These are phyloP conservation scores for Pandemis corylana DNA, from an alignment of 2,888 invertebrate species.

Conservation along the genomic window DNA sequence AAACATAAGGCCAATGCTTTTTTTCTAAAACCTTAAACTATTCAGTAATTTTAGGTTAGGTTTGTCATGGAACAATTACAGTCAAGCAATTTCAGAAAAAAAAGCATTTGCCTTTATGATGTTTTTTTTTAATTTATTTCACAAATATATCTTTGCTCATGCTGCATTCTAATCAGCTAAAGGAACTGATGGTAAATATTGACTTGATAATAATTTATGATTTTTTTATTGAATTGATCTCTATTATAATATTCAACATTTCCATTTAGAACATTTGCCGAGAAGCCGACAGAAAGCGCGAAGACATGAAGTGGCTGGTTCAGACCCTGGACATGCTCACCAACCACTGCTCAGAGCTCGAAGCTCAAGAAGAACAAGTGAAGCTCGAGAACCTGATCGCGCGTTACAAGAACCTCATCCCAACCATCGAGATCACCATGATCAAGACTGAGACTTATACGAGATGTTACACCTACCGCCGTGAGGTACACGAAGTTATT, in stretches of 20 bases:
- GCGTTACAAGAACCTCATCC: slow-evolving; percentile 95
- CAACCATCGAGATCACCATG: slow-evolving; percentile 96
- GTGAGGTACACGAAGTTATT: slow-evolving; percentile 94
- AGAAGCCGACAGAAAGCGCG: slow-evolving; percentile 95
- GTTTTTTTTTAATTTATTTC: too few relatives aligned
- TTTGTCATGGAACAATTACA: too few relatives aligned
- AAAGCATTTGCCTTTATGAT: too few relatives aligned
- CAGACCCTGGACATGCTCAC: slow-evolving; percentile 95
- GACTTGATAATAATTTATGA: background rate
- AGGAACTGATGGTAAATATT: slow-evolving; percentile 80
- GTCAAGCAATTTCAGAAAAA: too few relatives aligned
- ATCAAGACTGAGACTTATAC: slow-evolving; percentile 96
- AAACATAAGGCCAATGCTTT: too few relatives aligned
- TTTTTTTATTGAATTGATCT: background rate
- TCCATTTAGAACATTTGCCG: slow-evolving; percentile 91
- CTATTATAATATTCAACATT: background rate
- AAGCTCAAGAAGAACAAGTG: slow-evolving; percentile 92
- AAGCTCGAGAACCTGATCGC: slow-evolving; percentile 92
- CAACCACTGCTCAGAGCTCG: slow-evolving; percentile 91
- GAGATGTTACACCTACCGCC: slow-evolving; percentile 95
- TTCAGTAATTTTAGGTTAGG: too few relatives aligned
- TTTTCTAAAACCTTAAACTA: too few relatives aligned
- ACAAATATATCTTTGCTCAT: slow-evolving; percentile 42
- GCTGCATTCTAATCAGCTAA: slow-evolving; percentile 71
- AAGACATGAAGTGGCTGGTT: slow-evolving; percentile 98